Conservation (phyloP, 2,888 invertebrate species). For the Caenorhabditis panamensis region DNA sequence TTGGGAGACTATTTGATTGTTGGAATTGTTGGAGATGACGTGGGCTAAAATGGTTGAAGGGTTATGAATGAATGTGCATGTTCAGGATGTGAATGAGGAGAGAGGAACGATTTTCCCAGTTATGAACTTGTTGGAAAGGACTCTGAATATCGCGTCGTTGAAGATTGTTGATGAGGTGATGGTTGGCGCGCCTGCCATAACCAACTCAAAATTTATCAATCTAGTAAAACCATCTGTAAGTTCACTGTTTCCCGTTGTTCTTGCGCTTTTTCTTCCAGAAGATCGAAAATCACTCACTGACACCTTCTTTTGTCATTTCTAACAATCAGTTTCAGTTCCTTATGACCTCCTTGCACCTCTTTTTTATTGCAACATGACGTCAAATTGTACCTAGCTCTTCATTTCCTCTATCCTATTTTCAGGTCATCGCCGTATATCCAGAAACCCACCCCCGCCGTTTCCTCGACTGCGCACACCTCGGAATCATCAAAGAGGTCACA, state of each 20-base stretch:
- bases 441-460: constrained; percentile 45
- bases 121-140: constrained; percentile 98
- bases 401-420: constrained; percentile 1
- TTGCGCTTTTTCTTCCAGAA: no score
- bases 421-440: constrained; percentile 28
- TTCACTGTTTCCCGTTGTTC: background rate
- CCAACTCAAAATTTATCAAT: constrained; percentile 93
- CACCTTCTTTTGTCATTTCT: background rate
- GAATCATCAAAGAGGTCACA: constrained; percentile 83
- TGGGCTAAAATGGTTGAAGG: constrained; percentile 13
- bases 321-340: background rate
- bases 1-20: constrained; percentile 94
- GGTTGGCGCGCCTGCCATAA: constrained; percentile 96
- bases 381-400: background rate
- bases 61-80: background rate
- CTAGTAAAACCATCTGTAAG: constrained; percentile 86
- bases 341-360: background rate
- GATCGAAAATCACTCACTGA: no score
- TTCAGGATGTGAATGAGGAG: constrained; percentile 78
- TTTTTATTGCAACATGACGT: background rate
- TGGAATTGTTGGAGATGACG: constrained; percentile 85
- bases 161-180: constrained; percentile 96
- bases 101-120: constrained; percentile 93
- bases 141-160: constrained; percentile 95
- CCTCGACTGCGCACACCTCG: constrained; percentile 25